phyloP scores from a whole-genome alignment of 1,140 invertebrate genomes.

The Philaenus spumarius region DNA sequence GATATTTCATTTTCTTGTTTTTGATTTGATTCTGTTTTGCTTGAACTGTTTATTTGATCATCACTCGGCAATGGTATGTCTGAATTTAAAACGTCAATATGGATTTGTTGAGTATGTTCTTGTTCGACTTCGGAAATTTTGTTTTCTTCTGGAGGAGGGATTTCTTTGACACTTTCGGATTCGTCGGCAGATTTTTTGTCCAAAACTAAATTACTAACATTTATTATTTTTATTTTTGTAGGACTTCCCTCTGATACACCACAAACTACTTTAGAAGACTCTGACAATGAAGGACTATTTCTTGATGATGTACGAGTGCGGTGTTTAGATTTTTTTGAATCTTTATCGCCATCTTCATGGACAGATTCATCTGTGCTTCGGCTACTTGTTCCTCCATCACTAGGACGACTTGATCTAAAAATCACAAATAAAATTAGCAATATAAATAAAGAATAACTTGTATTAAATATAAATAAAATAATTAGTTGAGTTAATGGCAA shows the following conservation, averaged over 20 bases:
- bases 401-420: constrained; percentile 1
- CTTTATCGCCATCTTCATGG: constrained; percentile 18
- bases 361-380: constrained; percentile 24
- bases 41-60: no score
- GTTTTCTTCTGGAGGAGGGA: constrained; percentile 14
- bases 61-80: no score
- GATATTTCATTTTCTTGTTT: no score
- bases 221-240: constrained; percentile 21
- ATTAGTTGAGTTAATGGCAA: no score
- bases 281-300: constrained; percentile 13
- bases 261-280: constrained; percentile 16
- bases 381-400: not conserved
- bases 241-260: constrained; percentile 8
- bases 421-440: no score
- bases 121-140: no score
- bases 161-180: constrained; percentile 25
- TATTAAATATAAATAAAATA: no score
- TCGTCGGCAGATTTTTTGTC: constrained; percentile 16
- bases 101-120: no score
- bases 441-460: no score
- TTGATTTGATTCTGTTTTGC: no score
- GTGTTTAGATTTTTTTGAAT: constrained; percentile 10
- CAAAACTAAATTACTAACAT: constrained; percentile 21
- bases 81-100: no score
- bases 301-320: constrained; percentile 13